These are phyloP conservation scores for Gymnosoma rotundatum DNA, from an alignment of 2,888 invertebrate species.

Conservation along the genomic window DNA sequence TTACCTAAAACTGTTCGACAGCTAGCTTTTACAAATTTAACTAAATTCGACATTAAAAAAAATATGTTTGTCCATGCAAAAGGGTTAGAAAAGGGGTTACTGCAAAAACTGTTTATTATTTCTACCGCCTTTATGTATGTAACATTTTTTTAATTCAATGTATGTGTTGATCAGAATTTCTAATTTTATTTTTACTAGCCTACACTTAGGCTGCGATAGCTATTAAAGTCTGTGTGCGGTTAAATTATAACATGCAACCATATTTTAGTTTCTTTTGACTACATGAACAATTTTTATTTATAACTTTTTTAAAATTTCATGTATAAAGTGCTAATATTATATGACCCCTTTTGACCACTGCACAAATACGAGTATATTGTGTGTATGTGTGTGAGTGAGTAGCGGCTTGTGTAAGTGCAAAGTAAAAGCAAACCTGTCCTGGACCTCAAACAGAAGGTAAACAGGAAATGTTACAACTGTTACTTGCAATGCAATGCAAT, in stretches of 20 bases:
- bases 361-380: background rate
- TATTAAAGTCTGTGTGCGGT: background rate
- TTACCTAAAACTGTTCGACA: conserved; percentile 7
- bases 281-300: conserved; percentile 54
- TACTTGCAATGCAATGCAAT: conserved; percentile 58
- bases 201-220: conserved; percentile 33
- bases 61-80: background rate
- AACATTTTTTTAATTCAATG: conserved; percentile 46
- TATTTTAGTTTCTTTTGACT: background rate
- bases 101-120: conserved; percentile 5
- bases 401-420: background rate
- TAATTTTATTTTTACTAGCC: conserved; percentile 25
- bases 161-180: conserved; percentile 35
- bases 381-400: conserved; percentile 3
- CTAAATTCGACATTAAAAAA: background rate
- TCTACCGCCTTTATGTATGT: background rate
- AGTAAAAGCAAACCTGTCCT: background rate
- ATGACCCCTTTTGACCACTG: conserved; percentile 20
- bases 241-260: conserved; percentile 28
- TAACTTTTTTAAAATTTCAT: conserved; percentile 50
- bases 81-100: background rate
- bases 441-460: conserved; percentile 57
- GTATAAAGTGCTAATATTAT: conserved; percentile 38
- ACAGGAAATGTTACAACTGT: conserved; percentile 68
- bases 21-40: background rate